These are phyloP conservation scores for Machimus rusticus DNA, from an alignment of 2,888 invertebrate genomes.

Conservation along the genomic window DNA sequence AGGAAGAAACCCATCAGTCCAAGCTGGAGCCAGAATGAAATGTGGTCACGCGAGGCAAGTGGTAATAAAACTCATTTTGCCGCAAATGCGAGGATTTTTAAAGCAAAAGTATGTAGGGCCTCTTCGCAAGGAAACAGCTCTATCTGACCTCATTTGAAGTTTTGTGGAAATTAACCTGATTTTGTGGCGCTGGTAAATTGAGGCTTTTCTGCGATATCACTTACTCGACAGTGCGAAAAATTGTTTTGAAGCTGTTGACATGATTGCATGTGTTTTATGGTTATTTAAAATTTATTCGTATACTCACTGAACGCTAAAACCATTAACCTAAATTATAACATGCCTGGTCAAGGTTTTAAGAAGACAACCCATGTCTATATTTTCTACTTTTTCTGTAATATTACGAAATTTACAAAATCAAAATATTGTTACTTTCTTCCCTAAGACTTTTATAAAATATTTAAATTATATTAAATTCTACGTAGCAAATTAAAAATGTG, in stretches of 20 bases:
- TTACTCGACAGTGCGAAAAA: not conserved
- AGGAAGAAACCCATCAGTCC: slow-evolving; percentile 1
- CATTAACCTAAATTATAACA: not conserved
- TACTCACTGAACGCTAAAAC: not conserved
- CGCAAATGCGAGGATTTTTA: not conserved
- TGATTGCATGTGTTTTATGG: not conserved
- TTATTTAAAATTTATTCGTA: not conserved
- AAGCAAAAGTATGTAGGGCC: not conserved
- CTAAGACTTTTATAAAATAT: too few relatives aligned
- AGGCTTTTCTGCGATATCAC: not conserved
- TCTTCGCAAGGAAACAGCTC: not conserved
- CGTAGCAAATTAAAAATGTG: too few relatives aligned
- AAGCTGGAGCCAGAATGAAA: not conserved
- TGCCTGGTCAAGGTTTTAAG: not conserved
- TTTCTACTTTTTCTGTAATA: too few relatives aligned
- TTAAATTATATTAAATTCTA: too few relatives aligned
- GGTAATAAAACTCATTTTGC: not conserved
- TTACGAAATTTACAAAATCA: too few relatives aligned
- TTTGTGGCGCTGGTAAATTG: not conserved
- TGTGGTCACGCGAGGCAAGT: not conserved
- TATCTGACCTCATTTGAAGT: not conserved
- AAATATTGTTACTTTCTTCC: too few relatives aligned
- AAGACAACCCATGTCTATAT: too few relatives aligned
- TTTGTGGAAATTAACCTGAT: not conserved
- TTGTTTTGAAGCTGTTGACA: not conserved